Evolutionary conservation across 2,888 invertebrate genomes (phyloP).

Genomic region (Lymantria dispar): DNA sequence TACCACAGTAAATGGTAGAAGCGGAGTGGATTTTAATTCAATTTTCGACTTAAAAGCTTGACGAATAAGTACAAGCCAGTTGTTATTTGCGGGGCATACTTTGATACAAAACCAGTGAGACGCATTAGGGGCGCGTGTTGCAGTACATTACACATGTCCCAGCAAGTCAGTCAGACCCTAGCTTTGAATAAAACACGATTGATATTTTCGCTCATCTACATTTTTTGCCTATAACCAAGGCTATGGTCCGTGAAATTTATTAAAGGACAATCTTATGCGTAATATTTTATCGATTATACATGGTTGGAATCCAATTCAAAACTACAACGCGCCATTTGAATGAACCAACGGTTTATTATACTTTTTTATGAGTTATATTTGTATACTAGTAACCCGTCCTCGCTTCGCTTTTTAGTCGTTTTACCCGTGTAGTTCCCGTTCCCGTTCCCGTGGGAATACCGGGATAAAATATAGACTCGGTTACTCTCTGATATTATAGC

Average conservation of each 20-base stretch:
- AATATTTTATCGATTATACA: conserved; percentile 76
- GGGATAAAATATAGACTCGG: too few species aligned
- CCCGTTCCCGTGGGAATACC: too few species aligned
- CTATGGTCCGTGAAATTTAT: conserved; percentile 72
- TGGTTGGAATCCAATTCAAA: conserved; percentile 65
- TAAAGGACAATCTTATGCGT: conserved; percentile 60
- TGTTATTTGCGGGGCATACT: conserved; percentile 11
- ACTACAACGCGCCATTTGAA: conserved; percentile 60
- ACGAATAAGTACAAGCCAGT: conserved; percentile 9
- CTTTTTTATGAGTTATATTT: too few species aligned
- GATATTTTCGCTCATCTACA: conserved; percentile 73
- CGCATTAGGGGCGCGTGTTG: conserved; percentile 49
- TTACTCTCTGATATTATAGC: too few species aligned
- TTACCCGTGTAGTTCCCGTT: too few species aligned
- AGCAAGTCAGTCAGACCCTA: conserved; percentile 44
- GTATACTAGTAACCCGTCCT: too few species aligned
- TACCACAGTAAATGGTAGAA: conserved; percentile 12
- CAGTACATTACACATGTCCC: conserved; percentile 60
- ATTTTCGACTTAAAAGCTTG: conserved; percentile 27
- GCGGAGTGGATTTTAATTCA: conserved; percentile 17
- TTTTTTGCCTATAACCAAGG: conserved; percentile 66
- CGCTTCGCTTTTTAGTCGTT: too few species aligned
- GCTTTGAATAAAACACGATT: conserved; percentile 60
- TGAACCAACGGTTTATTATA: conserved; percentile 40
- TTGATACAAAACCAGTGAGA: conserved; percentile 38